Conservation (phyloP, 1,140 invertebrate genomes). For the Sitophilus oryzae region DNA sequence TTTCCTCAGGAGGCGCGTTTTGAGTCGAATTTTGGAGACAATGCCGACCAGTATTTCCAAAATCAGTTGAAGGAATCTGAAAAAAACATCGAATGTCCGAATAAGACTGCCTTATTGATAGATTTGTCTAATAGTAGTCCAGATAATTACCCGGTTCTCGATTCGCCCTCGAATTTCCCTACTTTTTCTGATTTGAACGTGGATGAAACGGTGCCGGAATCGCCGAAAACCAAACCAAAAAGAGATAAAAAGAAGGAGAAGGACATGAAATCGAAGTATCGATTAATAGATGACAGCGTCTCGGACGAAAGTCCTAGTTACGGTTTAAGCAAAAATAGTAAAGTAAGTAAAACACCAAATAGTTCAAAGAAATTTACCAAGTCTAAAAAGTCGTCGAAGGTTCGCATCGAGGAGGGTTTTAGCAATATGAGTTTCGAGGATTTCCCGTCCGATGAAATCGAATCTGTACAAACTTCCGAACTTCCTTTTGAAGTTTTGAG, state of each 20-base stretch:
- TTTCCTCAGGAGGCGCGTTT: constrained; percentile 8
- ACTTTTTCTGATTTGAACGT: not conserved
- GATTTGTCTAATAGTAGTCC: constrained; percentile 14
- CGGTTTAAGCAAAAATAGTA: constrained; percentile 18
- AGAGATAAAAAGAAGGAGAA: constrained; percentile 47
- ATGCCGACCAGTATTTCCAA: constrained; percentile 24
- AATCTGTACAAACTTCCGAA: constrained; percentile 39
- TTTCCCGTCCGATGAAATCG: constrained; percentile 61
- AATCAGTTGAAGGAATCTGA: constrained; percentile 11
- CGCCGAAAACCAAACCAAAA: constrained; percentile 35
- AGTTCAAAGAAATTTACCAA: constrained; percentile 27
- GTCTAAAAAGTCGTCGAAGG: constrained; percentile 38
- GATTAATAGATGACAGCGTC: constrained; percentile 45
- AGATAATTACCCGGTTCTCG: constrained; percentile 6
- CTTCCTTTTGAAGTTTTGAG: constrained; percentile 61
- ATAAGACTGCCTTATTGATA: constrained; percentile 7
- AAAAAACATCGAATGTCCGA: not conserved
- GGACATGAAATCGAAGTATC: constrained; percentile 50
- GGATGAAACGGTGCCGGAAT: not conserved
- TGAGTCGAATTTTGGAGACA: constrained; percentile 26
- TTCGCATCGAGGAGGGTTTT: constrained; percentile 53
- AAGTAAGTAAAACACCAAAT: constrained; percentile 30
- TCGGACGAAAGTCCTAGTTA: constrained; percentile 30
- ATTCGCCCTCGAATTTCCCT: not conserved
- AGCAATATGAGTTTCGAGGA: constrained; percentile 78